Percentiles rank a stretch among this genome's conserved stretches.
phyloP scores from a whole-genome alignment of 1,140 invertebrate species.

The Trichomalopsis sarcophagae region DNA sequence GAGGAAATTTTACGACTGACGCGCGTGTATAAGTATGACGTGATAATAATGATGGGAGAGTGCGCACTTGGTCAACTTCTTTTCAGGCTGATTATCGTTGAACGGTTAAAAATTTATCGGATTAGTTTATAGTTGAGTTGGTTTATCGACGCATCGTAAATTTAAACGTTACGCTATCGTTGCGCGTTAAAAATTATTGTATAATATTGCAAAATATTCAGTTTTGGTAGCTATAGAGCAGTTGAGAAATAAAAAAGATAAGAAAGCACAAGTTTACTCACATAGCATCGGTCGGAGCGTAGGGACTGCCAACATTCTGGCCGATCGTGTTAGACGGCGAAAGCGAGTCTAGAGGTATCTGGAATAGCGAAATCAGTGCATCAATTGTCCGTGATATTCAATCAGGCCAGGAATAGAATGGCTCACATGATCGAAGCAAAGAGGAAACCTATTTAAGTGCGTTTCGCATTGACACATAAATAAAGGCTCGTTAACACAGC shows the following conservation, averaged over 20 bases:
- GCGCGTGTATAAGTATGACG: background rate
- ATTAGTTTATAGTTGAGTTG: background rate
- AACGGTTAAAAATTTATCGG: background rate
- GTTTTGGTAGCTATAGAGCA: background rate
- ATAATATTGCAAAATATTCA: conserved; percentile 16
- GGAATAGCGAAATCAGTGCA: conserved; percentile 46
- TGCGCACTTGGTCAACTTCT: background rate
- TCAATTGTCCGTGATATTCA: conserved; percentile 18
- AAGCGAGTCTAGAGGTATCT: conserved; percentile 73
- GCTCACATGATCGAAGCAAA: background rate
- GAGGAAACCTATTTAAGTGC: background rate
- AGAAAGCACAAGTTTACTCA: conserved; percentile 55
- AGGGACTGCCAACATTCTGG: conserved; percentile 66
- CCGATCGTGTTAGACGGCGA: conserved; percentile 59
- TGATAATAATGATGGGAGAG: background rate
- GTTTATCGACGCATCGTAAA: background rate
- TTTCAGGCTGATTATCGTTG: background rate
- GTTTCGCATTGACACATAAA: background rate
- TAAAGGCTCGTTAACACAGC: background rate
- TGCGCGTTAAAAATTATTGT: too few species aligned
- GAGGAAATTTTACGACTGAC: background rate
- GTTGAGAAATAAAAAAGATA: background rate
- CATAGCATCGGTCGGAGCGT: conserved; percentile 64
- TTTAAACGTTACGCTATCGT: background rate
- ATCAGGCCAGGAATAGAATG: conserved; percentile 3